Conservation (phyloP, 2,113 vertebrate species). For the Arothron firmamentum region DNA sequence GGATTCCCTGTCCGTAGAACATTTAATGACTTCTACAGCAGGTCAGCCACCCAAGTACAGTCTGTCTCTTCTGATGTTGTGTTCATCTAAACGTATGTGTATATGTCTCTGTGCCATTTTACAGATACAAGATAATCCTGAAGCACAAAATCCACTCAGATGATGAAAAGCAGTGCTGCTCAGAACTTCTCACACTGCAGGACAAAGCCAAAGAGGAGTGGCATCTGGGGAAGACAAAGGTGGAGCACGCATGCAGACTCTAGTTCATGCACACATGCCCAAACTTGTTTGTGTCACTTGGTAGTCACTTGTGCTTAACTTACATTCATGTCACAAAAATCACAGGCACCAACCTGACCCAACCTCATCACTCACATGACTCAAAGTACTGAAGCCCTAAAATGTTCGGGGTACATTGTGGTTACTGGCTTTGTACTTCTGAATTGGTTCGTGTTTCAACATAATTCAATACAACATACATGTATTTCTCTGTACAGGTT, state of each 20-base stretch:
- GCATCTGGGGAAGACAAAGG: constrained; percentile 91
- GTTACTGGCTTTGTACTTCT: background rate
- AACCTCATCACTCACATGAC: background rate
- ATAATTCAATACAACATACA: background rate
- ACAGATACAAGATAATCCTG: constrained; percentile 85
- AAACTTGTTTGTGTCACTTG: constrained; percentile 45
- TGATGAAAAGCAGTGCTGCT: constrained; percentile 72
- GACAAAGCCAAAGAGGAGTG: constrained; percentile 78
- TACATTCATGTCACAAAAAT: constrained; percentile 17
- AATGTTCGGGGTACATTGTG: background rate
- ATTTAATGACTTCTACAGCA: constrained; percentile 82
- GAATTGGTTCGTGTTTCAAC: no score
- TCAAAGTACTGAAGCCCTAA: background rate
- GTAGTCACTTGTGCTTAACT: constrained; percentile 23
- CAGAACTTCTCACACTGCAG: constrained; percentile 74
- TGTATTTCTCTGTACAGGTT: constrained; percentile 1
- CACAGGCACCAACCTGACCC: constrained; percentile 1
- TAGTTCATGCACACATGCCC: constrained; percentile 14
- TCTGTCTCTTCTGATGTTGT: background rate
- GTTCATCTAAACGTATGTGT: background rate
- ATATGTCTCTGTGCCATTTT: constrained; percentile 16
- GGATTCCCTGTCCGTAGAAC: constrained; percentile 86
- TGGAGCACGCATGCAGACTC: constrained; percentile 42
- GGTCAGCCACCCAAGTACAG: constrained; percentile 60
- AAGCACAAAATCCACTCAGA: constrained; percentile 55